Evolutionary conservation across 2,888 invertebrate genomes (phyloP).

Genomic region (Polymixis lichenea): DNA sequence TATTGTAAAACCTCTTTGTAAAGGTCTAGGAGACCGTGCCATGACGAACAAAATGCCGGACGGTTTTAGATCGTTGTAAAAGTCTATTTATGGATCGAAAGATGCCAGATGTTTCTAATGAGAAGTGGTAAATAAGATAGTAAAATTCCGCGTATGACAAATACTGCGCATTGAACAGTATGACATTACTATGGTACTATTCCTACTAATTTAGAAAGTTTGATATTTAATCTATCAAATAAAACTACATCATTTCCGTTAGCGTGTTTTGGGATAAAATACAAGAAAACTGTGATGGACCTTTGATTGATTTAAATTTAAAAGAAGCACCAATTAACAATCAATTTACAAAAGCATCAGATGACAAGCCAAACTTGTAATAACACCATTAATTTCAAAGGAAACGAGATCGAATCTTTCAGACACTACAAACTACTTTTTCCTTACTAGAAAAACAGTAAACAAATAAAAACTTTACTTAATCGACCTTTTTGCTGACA

Average conservation of each 20-base stretch:
- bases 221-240: neutral
- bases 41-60: slow-evolving; percentile 28
- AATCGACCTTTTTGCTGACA: slow-evolving; percentile 52
- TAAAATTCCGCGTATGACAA: slow-evolving; percentile 22
- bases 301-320: neutral
- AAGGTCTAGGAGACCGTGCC: slow-evolving; percentile 43
- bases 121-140: slow-evolving; percentile 38
- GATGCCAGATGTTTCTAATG: slow-evolving; percentile 48
- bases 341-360: slow-evolving; percentile 7
- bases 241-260: no score
- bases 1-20: slow-evolving; percentile 52
- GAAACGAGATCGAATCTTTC: slow-evolving; percentile 39
- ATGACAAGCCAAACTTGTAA: slow-evolving; percentile 24
- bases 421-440: slow-evolving; percentile 34
- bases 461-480: slow-evolving; percentile 55
- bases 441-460: slow-evolving; percentile 36
- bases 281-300: neutral
- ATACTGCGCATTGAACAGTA: neutral
- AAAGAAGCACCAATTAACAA: neutral
- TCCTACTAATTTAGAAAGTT: neutral
- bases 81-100: slow-evolving; percentile 45
- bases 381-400: slow-evolving; percentile 35
- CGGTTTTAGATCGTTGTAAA: slow-evolving; percentile 40
- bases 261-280: neutral
- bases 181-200: neutral